Evolutionary conservation across 2,113 vertebrate species (phyloP).

Genomic region (Nothobranchius furzeri): DNA sequence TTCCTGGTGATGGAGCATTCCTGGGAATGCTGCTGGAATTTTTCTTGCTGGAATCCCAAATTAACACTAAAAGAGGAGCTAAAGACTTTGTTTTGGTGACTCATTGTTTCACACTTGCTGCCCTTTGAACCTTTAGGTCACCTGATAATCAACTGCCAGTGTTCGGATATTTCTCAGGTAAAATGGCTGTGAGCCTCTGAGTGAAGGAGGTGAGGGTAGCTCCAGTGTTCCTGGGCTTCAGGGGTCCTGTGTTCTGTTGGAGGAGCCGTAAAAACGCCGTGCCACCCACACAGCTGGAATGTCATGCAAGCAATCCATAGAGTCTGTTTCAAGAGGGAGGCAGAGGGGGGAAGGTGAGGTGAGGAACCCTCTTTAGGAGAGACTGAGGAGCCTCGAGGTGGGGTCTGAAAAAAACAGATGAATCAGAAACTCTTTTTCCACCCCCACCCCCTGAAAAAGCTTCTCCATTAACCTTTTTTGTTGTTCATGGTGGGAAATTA

Average conservation of each 20-base stretch:
- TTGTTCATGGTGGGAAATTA: conserved; percentile 75
- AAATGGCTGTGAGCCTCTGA: neutral
- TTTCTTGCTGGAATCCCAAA: no score
- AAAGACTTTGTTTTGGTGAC: neutral
- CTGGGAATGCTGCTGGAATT: no score
- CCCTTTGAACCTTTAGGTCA: conserved; percentile 11
- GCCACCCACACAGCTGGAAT: conserved; percentile 92
- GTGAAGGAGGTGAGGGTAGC: conserved; percentile 34
- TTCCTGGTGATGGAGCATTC: no score
- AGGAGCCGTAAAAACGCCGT: conserved; percentile 79
- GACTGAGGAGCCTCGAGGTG: conserved; percentile 54
- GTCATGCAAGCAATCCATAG: conserved; percentile 87
- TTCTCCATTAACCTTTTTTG: conserved; percentile 79
- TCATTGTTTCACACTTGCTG: conserved; percentile 22
- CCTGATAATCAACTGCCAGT: conserved; percentile 4
- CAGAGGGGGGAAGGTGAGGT: conserved; percentile 48
- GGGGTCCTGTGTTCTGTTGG: conserved; percentile 61
- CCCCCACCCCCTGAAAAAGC: conserved; percentile 69
- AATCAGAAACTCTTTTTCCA: conserved; percentile 63
- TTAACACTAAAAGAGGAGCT: neutral
- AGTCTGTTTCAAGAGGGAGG: conserved; percentile 79
- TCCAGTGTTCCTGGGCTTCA: conserved; percentile 49
- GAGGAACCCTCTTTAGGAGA: conserved; percentile 75
- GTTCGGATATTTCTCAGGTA: conserved; percentile 19
- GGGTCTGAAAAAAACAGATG: conserved; percentile 70